Evolutionary conservation across 2,888 invertebrate species (phyloP).

Genomic region (Dolichomitus sp.): DNA sequence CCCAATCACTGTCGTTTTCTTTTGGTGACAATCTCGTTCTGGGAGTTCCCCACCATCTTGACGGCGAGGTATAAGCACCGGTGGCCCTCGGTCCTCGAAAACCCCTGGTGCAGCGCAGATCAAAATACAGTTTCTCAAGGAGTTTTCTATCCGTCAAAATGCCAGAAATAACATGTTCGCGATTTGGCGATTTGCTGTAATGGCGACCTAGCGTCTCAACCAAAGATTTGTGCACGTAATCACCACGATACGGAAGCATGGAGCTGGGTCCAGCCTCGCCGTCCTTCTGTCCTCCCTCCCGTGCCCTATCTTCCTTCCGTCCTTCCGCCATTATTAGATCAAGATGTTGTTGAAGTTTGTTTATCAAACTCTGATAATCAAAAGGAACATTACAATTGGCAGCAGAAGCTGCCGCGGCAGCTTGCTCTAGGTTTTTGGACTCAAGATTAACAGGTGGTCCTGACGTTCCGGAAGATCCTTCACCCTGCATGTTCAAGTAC

Average conservation of each 20-base stretch:
- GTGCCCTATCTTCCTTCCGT: slow-evolving; percentile 69
- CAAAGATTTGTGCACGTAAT: slow-evolving; percentile 88
- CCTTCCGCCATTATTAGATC: slow-evolving; percentile 84
- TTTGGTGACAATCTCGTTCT: slow-evolving; percentile 70
- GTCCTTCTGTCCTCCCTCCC: slow-evolving; percentile 70
- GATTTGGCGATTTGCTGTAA: slow-evolving; percentile 89
- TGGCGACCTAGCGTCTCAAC: slow-evolving; percentile 90
- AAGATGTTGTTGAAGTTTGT: slow-evolving; percentile 89
- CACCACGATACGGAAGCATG: slow-evolving; percentile 85
- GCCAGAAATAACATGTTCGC: slow-evolving; percentile 91
- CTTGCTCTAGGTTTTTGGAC: slow-evolving; percentile 42
- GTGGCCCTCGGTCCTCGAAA: slow-evolving; percentile 86
- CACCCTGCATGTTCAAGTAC: slow-evolving; percentile 89
- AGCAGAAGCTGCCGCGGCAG: slow-evolving; percentile 46
- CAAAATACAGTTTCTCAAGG: slow-evolving; percentile 91
- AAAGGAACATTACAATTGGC: slow-evolving; percentile 79
- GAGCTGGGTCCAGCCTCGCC: slow-evolving; percentile 80
- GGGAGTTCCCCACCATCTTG: slow-evolving; percentile 78
- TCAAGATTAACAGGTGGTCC: slow-evolving; percentile 59
- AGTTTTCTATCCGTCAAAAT: slow-evolving; percentile 91
- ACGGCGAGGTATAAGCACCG: slow-evolving; percentile 82
- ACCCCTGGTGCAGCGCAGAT: slow-evolving; percentile 90
- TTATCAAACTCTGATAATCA: slow-evolving; percentile 90
- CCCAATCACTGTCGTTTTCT: slow-evolving; percentile 72
- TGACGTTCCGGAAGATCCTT: slow-evolving; percentile 75